Conservation (phyloP, 2,113 vertebrate genomes). For the Archocentrus centrarchus region DNA sequence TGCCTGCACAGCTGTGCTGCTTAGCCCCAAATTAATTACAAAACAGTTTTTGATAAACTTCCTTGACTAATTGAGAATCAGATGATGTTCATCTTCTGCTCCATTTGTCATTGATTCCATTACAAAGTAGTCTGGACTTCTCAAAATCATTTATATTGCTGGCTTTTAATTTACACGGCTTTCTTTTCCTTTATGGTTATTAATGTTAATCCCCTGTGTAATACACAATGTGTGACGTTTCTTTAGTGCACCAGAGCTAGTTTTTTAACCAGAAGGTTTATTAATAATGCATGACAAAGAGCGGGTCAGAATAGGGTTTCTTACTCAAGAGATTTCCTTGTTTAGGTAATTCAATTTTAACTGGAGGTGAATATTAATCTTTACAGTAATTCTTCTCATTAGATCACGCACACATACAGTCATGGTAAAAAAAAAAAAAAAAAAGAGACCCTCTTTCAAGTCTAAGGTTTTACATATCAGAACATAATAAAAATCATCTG, state of each 20-base stretch:
- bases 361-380: slow-evolving; percentile 27
- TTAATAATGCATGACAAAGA: slow-evolving; percentile 71
- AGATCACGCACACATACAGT: neutral
- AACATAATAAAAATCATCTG: too few relatives aligned
- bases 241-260: slow-evolving; percentile 27
- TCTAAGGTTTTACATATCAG: neutral
- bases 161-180: neutral
- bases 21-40: neutral
- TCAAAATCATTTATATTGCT: neutral
- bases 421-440: neutral
- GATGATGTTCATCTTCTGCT: neutral
- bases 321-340: slow-evolving; percentile 37
- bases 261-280: slow-evolving; percentile 48
- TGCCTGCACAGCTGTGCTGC: neutral
- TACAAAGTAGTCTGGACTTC: neutral
- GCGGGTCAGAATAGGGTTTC: slow-evolving; percentile 57
- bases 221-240: slow-evolving; percentile 22
- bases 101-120: neutral
- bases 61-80: neutral
- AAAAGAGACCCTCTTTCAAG: neutral
- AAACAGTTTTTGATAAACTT: neutral
- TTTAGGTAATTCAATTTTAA: slow-evolving; percentile 54
- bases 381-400: slow-evolving; percentile 9
- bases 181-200: neutral
- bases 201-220: slow-evolving; percentile 38